Evolutionary conservation across 1,140 invertebrate species (phyloP).

Genomic region (Ips typographus): DNA sequence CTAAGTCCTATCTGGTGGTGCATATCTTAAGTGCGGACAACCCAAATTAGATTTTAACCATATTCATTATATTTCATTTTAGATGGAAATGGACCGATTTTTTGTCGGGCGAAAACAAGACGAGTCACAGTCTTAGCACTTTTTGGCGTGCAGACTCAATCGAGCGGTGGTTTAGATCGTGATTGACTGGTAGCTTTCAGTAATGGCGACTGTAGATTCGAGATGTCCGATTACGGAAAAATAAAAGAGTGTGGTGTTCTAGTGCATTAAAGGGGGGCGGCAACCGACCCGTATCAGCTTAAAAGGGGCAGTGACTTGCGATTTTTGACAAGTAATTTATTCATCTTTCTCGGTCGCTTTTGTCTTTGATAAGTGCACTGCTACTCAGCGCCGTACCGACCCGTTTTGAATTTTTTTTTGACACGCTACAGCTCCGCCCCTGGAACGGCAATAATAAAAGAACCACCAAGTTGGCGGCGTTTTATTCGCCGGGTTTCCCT

Average conservation of each 20-base stretch:
- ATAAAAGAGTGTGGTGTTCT: constrained; percentile 20
- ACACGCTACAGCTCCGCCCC: too few relatives aligned
- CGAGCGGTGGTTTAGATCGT: constrained; percentile 2
- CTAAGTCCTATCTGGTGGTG: constrained; percentile 1
- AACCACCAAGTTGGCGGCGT: not conserved
- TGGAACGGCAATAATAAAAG: not conserved
- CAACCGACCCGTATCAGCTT: constrained; percentile 17
- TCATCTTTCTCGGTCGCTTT: constrained; percentile 26
- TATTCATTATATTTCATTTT: constrained; percentile 7
- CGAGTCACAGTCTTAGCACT: not conserved
- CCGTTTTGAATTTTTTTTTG: too few relatives aligned
- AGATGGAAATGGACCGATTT: not conserved
- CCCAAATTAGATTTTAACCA: constrained; percentile 13
- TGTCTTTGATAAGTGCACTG: constrained; percentile 27
- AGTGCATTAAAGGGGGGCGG: constrained; percentile 28
- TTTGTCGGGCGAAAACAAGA: too few relatives aligned
- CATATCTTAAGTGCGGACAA: constrained; percentile 15
- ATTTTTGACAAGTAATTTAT: constrained; percentile 32
- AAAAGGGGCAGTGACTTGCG: constrained; percentile 35
- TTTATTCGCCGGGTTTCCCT: constrained; percentile 7
- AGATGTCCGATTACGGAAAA: constrained; percentile 18
- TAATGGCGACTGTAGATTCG: constrained; percentile 1
- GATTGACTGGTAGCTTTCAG: constrained; percentile 6
- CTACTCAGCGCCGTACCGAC: constrained; percentile 7
- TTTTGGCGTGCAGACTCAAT: not conserved